phyloP scores from a whole-genome alignment of 2,888 invertebrate species.

The Apantesis nais region DNA sequence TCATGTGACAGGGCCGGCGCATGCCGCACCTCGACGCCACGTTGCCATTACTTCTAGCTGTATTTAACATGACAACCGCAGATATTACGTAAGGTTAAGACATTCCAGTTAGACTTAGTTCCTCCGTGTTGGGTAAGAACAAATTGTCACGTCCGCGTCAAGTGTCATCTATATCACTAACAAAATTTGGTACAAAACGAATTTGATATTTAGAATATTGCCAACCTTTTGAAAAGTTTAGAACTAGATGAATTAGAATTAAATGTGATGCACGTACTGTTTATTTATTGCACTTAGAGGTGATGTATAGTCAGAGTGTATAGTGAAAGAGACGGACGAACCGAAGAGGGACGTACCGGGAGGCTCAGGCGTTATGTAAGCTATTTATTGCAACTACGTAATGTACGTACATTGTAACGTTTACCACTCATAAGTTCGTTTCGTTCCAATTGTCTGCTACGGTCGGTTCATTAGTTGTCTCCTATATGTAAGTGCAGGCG shows the following conservation, averaged over 20 bases:
- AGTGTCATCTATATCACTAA: slow-evolving; percentile 46
- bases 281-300: slow-evolving; percentile 68
- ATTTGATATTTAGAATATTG: slow-evolving; percentile 69
- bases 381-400: slow-evolving; percentile 47
- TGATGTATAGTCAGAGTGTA: slow-evolving; percentile 39
- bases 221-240: slow-evolving; percentile 64
- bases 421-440: slow-evolving; percentile 42
- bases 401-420: slow-evolving; percentile 28
- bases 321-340: too few species aligned
- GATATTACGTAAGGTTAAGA: slow-evolving; percentile 42
- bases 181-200: slow-evolving; percentile 78
- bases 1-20: slow-evolving; percentile 65
- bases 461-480: slow-evolving; percentile 50
- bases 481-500: slow-evolving; percentile 35
- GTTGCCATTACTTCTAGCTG: slow-evolving; percentile 78
- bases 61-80: slow-evolving; percentile 62
- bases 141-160: slow-evolving; percentile 35
- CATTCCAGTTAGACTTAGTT: slow-evolving; percentile 58
- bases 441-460: slow-evolving; percentile 44
- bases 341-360: slow-evolving; percentile 43
- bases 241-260: slow-evolving; percentile 64
- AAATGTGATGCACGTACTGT: slow-evolving; percentile 76
- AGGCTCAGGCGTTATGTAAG: slow-evolving; percentile 63
- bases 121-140: slow-evolving; percentile 52
- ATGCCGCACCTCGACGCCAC: slow-evolving; percentile 62